Conservation (phyloP, 2,797 vertebrate genomes). For the Manis crassicaudata region DNA sequence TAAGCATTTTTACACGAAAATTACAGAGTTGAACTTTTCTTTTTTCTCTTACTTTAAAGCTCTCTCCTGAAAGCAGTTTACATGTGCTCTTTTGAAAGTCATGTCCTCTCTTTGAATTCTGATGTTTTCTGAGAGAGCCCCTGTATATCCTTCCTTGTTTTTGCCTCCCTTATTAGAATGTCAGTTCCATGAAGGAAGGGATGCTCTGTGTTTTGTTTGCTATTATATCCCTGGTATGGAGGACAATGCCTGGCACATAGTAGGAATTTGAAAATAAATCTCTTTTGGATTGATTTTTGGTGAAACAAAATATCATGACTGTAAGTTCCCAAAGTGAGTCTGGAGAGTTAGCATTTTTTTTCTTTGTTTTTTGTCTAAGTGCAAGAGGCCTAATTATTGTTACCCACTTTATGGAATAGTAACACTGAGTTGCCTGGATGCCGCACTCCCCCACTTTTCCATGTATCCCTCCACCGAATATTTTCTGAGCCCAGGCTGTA, state of each 20-base stretch:
- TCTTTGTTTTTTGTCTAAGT: background rate
- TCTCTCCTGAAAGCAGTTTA: background rate
- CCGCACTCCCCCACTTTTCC: background rate
- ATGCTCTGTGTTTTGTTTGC: background rate
- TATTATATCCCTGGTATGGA: background rate
- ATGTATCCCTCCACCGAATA: background rate
- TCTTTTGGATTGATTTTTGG: constrained; percentile 1
- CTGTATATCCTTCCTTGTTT: background rate
- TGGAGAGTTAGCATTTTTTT: background rate
- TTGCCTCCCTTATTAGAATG: background rate
- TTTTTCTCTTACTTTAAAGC: background rate
- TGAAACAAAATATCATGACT: background rate
- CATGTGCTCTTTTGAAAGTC: background rate
- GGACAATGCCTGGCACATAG: background rate
- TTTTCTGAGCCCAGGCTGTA: background rate
- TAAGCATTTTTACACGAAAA: background rate
- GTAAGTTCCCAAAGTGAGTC: background rate
- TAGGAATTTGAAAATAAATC: background rate
- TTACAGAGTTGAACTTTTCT: background rate
- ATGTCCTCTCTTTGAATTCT: background rate
- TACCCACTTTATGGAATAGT: background rate
- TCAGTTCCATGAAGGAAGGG: background rate
- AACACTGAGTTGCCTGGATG: background rate
- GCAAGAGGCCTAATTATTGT: background rate
- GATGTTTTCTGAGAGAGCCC: background rate